These are phyloP conservation scores for Archilochus colubris DNA, from an alignment of 2,113 vertebrate genomes.

Conservation along the genomic window DNA sequence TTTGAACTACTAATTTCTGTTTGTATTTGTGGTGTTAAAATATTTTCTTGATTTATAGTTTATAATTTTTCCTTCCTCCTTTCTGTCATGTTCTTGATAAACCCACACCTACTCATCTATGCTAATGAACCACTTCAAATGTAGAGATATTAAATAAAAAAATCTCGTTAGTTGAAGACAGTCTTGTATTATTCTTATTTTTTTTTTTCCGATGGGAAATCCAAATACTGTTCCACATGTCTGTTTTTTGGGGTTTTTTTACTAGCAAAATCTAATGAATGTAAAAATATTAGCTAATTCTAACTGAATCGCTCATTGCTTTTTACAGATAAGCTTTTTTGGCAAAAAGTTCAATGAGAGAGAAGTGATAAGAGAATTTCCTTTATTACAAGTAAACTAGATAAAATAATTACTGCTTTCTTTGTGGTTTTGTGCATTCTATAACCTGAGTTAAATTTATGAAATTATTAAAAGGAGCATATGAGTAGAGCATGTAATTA, in stretches of 20 bases:
- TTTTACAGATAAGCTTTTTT: constrained; percentile 23
- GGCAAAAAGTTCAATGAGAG: neutral
- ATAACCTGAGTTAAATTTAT: neutral
- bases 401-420: neutral
- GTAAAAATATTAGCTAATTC: constrained; percentile 25
- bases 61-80: neutral
- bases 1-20: neutral
- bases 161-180: constrained; percentile 32
- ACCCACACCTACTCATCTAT: neutral
- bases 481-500: neutral
- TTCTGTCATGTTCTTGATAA: constrained; percentile 12
- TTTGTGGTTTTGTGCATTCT: neutral
- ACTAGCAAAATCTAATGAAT: constrained; percentile 18
- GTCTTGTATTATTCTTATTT: constrained; percentile 1
- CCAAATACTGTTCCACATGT: neutral
- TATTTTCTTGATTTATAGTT: neutral
- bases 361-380: neutral
- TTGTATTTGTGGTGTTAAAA: neutral
- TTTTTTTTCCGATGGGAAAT: neutral
- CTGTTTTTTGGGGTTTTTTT: constrained; percentile 19
- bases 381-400: neutral
- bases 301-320: neutral
- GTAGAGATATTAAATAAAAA: constrained; percentile 40
- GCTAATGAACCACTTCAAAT: neutral
- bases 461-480: neutral